A percentile compares a stretch with the other conserved stretches of the same genome.
These are phyloP conservation scores for Baryphthengus martii DNA, from an alignment of 2,113 vertebrate species.

Conservation along the genomic window DNA sequence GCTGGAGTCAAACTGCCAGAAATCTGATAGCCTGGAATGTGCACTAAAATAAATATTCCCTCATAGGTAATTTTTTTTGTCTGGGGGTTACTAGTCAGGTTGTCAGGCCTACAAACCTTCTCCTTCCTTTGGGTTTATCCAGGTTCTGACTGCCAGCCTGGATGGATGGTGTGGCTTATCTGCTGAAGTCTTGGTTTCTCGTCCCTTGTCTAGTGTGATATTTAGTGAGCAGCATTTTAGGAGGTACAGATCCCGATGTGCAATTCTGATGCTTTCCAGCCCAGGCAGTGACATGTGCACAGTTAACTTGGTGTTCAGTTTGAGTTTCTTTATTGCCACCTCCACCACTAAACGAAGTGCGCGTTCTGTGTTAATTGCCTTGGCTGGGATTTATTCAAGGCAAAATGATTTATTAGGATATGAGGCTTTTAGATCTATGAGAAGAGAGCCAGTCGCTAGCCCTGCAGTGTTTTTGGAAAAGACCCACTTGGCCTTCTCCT, in stretches of 20 bases:
- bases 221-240: neutral
- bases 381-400: neutral
- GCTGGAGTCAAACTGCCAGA: neutral
- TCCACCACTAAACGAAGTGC: neutral
- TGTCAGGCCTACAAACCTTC: neutral
- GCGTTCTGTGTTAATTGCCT: neutral
- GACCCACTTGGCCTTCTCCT: neutral
- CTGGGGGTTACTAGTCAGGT: neutral
- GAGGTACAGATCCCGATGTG: neutral
- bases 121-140: neutral
- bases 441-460: neutral
- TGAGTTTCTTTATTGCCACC: neutral
- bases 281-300: neutral
- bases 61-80: neutral
- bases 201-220: neutral
- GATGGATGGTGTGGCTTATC: neutral
- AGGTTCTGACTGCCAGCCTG: neutral
- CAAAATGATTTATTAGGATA: neutral
- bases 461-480: neutral
- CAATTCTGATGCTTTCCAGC: neutral
- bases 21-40: conserved; percentile 37
- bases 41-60: conserved; percentile 40
- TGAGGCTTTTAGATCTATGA: neutral
- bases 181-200: neutral
- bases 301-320: neutral